Evolutionary conservation across 2,888 invertebrate species (phyloP), one percentile per base, ranked within the genome.

Genomic region (Drosophila mulleri): DNA sequence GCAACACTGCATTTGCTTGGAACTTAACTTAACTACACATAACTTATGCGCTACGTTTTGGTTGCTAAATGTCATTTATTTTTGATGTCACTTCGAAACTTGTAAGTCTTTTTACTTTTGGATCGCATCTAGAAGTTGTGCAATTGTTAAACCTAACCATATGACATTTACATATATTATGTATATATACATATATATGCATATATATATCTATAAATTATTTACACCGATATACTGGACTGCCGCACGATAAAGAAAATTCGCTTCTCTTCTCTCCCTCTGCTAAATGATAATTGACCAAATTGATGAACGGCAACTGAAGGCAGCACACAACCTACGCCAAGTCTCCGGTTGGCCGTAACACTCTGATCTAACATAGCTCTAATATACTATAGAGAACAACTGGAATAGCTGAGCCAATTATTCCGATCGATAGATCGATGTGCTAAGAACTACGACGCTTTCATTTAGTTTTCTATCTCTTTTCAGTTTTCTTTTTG

Each of bases 81-180:
- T 58, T 42, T 65, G 50, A 44, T 76, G 48, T 63, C 62, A 67
- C 61, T 53, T 69, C 72, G 78, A 88, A 89, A 70, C 75, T 73
- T 80, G 67, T 88, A 89, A 89, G 84, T 85, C 88, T 67, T 67
- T 87, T 78, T 68, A 69, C 72, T 66, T 71, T 87, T 85, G 70
- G 82, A 89, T 86, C 84, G 87, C 82, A 75, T 87, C 86, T 86
- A 80, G 71, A 87, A 83, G 66, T 85, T 80, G 89, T 89, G 84
- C 85, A 75, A 72, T 68, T 77, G 64, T 60, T 66, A 69, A 71
- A 66, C 68, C 77, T 84, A 84, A 68, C 32, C 56, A 50, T 61
- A 72, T 72, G 78, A 78, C 83, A 86, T 86, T 80, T 78, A 80
- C 75, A 61, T 63, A 54, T 50, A 50, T 44, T 42, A 56, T 56